Evolutionary conservation across 2,888 invertebrate species (phyloP).

Genomic region (Heteropelma amictum): DNA sequence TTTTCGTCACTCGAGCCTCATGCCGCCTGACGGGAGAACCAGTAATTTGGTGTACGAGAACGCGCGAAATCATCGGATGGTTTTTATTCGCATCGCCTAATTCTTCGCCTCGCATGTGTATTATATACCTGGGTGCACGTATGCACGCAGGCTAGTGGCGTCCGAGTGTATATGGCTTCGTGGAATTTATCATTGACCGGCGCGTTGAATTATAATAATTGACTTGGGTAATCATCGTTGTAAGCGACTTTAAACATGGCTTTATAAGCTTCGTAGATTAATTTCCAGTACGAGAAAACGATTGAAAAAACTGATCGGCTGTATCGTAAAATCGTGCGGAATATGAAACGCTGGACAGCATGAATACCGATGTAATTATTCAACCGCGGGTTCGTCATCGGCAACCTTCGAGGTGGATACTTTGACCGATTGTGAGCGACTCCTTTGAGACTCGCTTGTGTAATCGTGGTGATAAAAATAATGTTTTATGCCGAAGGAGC

Average conservation of each 20-base stretch:
- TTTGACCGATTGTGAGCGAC: no score
- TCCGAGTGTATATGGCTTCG: background rate
- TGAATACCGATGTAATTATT: no score
- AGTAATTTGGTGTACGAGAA: slow-evolving; percentile 34
- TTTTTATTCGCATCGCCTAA: slow-evolving; percentile 35
- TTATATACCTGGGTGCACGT: background rate
- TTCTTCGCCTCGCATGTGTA: background rate
- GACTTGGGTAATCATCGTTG: background rate
- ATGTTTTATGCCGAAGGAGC: no score
- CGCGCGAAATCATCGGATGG: slow-evolving; percentile 25
- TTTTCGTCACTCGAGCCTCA: slow-evolving; percentile 10
- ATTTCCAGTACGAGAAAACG: background rate
- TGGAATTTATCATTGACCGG: slow-evolving; percentile 11
- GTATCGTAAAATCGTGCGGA: no score
- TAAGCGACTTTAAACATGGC: background rate
- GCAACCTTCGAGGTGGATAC: no score
- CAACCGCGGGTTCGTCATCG: no score
- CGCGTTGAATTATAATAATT: slow-evolving; percentile 31
- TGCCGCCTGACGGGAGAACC: slow-evolving; percentile 21
- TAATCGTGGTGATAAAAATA: no score
- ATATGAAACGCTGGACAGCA: no score
- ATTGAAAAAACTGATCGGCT: background rate
- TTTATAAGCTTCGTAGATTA: background rate
- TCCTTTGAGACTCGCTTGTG: no score
- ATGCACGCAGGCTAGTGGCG: slow-evolving; percentile 1